These are phyloP conservation scores for Brachylomia viminalis DNA, from an alignment of 2,888 invertebrate species.

Conservation along the genomic window DNA sequence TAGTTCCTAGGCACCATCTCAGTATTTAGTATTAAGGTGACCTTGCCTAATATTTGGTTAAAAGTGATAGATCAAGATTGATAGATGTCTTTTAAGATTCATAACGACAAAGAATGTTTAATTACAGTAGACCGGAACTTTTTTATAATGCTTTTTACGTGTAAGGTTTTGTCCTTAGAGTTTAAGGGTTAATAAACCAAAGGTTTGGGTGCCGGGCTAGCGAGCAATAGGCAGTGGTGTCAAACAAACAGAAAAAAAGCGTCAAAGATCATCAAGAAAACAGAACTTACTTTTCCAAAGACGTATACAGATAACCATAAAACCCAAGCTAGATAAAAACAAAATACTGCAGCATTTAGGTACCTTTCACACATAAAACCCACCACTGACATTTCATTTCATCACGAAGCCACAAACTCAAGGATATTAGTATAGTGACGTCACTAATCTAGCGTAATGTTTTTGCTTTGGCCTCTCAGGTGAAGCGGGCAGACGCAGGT, in stretches of 20 bases:
- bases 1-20: neutral
- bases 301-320: neutral
- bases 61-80: neutral
- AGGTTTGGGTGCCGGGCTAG: neutral
- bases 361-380: slow-evolving; percentile 10
- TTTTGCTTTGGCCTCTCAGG: slow-evolving; percentile 79
- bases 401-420: slow-evolving; percentile 32
- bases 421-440: slow-evolving; percentile 70
- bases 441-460: slow-evolving; percentile 78
- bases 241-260: too few species aligned
- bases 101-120: neutral
- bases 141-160: neutral
- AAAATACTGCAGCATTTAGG: slow-evolving; percentile 1
- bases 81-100: neutral
- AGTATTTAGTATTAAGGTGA: neutral
- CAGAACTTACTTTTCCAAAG: neutral
- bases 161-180: neutral
- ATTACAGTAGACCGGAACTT: neutral
- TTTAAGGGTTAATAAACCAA: neutral
- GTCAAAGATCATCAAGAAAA: too few species aligned
- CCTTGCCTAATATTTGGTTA: neutral
- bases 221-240: neutral
- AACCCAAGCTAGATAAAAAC: slow-evolving; percentile 16
- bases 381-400: slow-evolving; percentile 28
- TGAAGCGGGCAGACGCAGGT: slow-evolving; percentile 78